Evolutionary conservation across 2,113 vertebrate species (phyloP).

Genomic region (Tupaia chinensis): DNA sequence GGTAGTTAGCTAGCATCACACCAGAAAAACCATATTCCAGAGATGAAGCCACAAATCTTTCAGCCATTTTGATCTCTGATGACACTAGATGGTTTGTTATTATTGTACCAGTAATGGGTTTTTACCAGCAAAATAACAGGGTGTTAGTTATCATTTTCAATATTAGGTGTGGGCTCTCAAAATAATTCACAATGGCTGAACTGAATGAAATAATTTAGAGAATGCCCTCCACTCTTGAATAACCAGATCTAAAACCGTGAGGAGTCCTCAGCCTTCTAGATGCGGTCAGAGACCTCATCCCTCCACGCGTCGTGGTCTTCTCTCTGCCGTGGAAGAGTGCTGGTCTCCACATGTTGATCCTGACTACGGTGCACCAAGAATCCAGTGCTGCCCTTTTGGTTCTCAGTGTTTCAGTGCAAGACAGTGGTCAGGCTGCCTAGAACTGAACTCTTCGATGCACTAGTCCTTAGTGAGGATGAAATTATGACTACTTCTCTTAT

Average conservation of each 20-base stretch:
- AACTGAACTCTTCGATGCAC: too few species aligned
- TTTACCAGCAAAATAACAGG: neutral
- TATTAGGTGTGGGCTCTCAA: neutral
- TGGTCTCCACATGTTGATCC: neutral
- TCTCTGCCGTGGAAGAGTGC: neutral
- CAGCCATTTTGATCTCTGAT: neutral
- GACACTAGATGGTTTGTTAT: neutral
- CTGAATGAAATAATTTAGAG: neutral
- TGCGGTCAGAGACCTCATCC: neutral
- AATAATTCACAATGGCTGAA: neutral
- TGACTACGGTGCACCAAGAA: neutral
- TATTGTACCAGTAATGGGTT: neutral
- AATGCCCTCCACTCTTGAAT: neutral
- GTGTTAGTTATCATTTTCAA: neutral
- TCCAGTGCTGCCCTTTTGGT: neutral
- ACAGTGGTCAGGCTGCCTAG: neutral
- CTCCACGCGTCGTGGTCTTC: neutral
- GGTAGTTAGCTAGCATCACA: neutral
- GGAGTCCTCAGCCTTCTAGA: neutral
- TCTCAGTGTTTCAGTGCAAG: neutral
- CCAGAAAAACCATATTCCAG: neutral
- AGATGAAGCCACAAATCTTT: neutral
- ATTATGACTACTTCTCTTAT: too few species aligned
- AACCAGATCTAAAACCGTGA: neutral
- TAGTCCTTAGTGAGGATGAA: neutral